A percentile compares a stretch with the other conserved stretches of the same genome.
Evolutionary conservation across 1,140 invertebrate species (phyloP).

Genomic region (Drosophila ananassae): DNA sequence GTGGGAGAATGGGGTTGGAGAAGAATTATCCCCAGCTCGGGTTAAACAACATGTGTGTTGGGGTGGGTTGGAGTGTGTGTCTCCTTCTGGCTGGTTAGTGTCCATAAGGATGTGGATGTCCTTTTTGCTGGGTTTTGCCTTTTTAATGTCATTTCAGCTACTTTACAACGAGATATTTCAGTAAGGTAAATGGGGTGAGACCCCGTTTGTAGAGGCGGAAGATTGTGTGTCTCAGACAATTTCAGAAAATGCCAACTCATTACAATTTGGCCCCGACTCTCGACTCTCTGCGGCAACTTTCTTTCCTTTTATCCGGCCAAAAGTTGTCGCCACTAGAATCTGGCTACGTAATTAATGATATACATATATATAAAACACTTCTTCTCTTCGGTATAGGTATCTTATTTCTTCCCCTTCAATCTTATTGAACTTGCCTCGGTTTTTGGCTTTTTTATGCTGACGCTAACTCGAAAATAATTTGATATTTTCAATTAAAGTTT

Average conservation of each 20-base stretch:
- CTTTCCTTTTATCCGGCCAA: constrained; percentile 3
- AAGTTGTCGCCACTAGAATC: constrained; percentile 36
- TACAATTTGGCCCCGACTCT: constrained; percentile 62
- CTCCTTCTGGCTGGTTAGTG: constrained; percentile 40
- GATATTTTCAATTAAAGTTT: constrained; percentile 79
- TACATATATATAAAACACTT: constrained; percentile 10
- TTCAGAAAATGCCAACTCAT: constrained; percentile 78
- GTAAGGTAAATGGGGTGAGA: constrained; percentile 1
- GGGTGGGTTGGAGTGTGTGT: constrained; percentile 3
- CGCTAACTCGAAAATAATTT: constrained; percentile 78
- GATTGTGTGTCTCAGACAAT: constrained; percentile 55
- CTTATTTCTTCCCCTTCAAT: constrained; percentile 4
- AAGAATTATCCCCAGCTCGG: constrained; percentile 38
- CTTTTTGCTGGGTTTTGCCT: constrained; percentile 56
- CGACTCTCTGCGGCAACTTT: constrained; percentile 53
- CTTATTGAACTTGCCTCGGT: constrained; percentile 29
- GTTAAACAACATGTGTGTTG: constrained; percentile 14
- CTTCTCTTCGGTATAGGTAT: neutral
- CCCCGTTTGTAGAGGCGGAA: constrained; percentile 12
- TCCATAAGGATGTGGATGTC: constrained; percentile 47
- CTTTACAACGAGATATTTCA: constrained; percentile 64
- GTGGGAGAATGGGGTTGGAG: constrained; percentile 9
- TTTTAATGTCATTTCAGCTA: constrained; percentile 79
- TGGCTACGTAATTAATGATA: constrained; percentile 48
- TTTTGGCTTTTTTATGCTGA: constrained; percentile 65